Evolutionary conservation across 2,113 vertebrate genomes (phyloP).

Genomic region (Melanostigma gelatinosum): DNA sequence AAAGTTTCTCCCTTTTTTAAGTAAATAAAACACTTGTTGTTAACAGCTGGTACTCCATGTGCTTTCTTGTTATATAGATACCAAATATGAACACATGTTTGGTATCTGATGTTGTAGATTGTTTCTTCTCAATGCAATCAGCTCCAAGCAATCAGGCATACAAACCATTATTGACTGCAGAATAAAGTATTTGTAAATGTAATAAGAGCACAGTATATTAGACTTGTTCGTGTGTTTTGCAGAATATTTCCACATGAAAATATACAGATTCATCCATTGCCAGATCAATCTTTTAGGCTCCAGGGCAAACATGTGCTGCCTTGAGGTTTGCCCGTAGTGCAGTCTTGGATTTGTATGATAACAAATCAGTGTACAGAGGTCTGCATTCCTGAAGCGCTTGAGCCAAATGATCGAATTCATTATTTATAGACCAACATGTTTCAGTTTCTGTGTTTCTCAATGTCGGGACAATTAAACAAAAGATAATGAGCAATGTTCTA

Average conservation of each 20-base stretch:
- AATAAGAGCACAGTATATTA: not conserved
- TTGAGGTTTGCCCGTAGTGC: not conserved
- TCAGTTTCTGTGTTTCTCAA: not conserved
- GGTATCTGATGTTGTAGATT: not conserved
- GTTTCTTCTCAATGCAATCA: not conserved
- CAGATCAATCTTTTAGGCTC: not conserved
- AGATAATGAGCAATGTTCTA: not conserved
- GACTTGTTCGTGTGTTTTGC: not conserved
- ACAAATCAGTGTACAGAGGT: not conserved
- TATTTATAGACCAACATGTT: not conserved
- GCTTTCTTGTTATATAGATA: not conserved
- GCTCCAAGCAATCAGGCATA: not conserved
- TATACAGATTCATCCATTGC: not conserved
- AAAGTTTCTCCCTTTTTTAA: constrained; percentile 77
- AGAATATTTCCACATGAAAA: constrained; percentile 5
- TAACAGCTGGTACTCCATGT: not conserved
- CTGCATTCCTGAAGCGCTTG: not conserved
- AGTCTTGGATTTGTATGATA: constrained; percentile 3
- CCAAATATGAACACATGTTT: not conserved
- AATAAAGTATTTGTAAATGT: not conserved
- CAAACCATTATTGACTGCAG: not conserved
- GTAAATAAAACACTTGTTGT: constrained; percentile 78
- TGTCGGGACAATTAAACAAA: not conserved
- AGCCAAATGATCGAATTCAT: not conserved
- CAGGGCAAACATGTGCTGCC: not conserved